These are phyloP conservation scores for Scaptomyza polygonia DNA, from an alignment of 2,888 invertebrate species.

Conservation along the genomic window DNA sequence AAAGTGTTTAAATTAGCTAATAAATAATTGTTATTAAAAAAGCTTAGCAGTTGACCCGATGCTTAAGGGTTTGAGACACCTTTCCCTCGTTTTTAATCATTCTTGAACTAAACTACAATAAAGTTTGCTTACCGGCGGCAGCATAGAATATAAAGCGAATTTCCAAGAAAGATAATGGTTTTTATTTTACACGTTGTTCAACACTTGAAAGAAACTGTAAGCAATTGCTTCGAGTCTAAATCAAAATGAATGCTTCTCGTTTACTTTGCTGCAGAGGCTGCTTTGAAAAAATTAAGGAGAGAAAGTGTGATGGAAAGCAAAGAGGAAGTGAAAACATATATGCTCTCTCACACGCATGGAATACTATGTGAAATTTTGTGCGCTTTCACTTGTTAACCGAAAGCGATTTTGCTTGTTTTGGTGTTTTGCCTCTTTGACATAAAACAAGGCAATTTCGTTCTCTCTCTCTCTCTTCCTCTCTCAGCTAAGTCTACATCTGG, in stretches of 20 bases:
- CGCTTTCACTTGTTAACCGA: constrained; percentile 60
- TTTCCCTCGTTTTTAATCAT: no score
- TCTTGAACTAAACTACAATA: background rate
- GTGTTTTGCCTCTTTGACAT: constrained; percentile 13
- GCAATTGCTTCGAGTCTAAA: constrained; percentile 45
- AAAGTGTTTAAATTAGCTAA: background rate
- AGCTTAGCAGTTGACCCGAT: no score
- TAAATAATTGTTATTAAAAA: background rate
- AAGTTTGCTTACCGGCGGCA: constrained; percentile 1
- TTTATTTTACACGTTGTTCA: constrained; percentile 3
- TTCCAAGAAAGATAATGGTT: background rate
- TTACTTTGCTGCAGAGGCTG: constrained; percentile 21
- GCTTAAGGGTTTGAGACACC: no score
- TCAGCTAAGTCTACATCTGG: background rate
- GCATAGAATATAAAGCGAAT: constrained; percentile 16
- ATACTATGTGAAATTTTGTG: constrained; percentile 47
- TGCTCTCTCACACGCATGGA: constrained; percentile 11
- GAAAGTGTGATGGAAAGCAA: background rate
- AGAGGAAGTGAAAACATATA: constrained; percentile 14
- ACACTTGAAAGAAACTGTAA: constrained; percentile 32
- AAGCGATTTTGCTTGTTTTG: constrained; percentile 62
- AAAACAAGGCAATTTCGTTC: constrained; percentile 67
- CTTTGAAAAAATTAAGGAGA: constrained; percentile 8
- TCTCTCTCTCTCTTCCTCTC: no score
- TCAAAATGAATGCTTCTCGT: constrained; percentile 47